Conservation (phyloP, 2,797 vertebrate species). For the Anomalospiza imberbis region DNA sequence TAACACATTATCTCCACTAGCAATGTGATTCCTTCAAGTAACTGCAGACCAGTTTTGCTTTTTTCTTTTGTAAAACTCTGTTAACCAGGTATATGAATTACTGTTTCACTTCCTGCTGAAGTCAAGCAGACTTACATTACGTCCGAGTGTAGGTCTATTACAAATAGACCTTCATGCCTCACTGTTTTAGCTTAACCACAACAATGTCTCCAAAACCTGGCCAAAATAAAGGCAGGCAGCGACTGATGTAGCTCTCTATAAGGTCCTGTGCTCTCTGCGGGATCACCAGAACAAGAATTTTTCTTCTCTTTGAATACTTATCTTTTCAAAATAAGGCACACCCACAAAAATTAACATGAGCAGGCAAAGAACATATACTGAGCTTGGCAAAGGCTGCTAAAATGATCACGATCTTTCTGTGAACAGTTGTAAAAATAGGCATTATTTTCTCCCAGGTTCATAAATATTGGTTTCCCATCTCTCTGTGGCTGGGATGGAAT, state of each 20-base stretch:
- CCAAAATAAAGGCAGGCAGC: background rate
- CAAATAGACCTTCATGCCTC: background rate
- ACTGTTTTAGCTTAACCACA: background rate
- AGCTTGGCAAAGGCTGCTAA: too few species aligned
- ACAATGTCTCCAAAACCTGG: background rate
- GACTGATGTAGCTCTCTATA: background rate
- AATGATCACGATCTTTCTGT: too few species aligned
- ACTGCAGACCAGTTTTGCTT: background rate
- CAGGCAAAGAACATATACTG: too few species aligned
- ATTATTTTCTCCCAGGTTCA: too few species aligned
- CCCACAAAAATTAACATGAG: too few species aligned
- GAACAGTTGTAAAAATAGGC: too few species aligned
- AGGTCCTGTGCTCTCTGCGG: background rate
- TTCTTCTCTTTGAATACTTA: background rate
- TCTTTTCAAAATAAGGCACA: too few species aligned
- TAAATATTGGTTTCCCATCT: too few species aligned
- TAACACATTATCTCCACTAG: background rate
- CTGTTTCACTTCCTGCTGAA: background rate
- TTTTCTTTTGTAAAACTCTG: background rate
- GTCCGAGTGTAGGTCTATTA: background rate
- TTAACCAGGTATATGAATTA: background rate
- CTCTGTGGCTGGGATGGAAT: too few species aligned
- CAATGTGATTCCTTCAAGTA: background rate
- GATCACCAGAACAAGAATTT: background rate
- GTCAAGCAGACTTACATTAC: background rate